phyloP scores from a whole-genome alignment of 1,140 invertebrate genomes.

The Hycleus cichorii region DNA sequence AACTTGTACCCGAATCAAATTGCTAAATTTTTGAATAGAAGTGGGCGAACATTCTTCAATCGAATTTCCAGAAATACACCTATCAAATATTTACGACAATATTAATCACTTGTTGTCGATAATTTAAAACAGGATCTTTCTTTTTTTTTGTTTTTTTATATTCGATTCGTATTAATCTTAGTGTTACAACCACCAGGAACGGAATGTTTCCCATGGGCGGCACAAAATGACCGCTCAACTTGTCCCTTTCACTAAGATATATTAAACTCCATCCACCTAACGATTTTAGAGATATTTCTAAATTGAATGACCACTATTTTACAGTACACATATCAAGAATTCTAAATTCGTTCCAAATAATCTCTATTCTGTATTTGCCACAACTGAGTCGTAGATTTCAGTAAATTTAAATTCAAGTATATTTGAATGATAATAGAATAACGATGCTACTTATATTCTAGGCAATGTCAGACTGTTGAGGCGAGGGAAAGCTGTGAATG shows the following conservation, averaged over 20 bases:
- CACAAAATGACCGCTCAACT: constrained; percentile 11
- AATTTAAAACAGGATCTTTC: too few relatives aligned
- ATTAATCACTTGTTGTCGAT: not conserved
- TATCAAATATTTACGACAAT: not conserved
- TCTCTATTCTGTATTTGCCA: constrained; percentile 7
- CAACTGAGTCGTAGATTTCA: constrained; percentile 20
- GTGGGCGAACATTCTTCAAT: too few relatives aligned
- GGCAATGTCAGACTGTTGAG: constrained; percentile 23
- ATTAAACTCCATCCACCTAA: constrained; percentile 13
- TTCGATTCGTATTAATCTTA: too few relatives aligned
- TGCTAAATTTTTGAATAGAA: too few relatives aligned
- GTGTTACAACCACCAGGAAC: constrained; percentile 3
- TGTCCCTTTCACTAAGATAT: constrained; percentile 14
- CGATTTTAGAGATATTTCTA: constrained; percentile 10
- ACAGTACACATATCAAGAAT: too few relatives aligned
- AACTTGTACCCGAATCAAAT: too few relatives aligned
- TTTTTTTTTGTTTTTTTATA: too few relatives aligned
- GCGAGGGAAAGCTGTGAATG: constrained; percentile 28
- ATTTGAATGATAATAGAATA: constrained; percentile 33
- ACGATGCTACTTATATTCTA: constrained; percentile 15
- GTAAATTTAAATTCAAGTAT: constrained; percentile 28
- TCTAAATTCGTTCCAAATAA: constrained; percentile 4
- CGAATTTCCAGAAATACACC: too few relatives aligned
- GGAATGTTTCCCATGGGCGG: constrained; percentile 10
- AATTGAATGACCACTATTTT: not conserved